Base-by-base conservation (phyloP, 2,797 vertebrate genomes). In the Harpagifer antarcticus region DNA sequence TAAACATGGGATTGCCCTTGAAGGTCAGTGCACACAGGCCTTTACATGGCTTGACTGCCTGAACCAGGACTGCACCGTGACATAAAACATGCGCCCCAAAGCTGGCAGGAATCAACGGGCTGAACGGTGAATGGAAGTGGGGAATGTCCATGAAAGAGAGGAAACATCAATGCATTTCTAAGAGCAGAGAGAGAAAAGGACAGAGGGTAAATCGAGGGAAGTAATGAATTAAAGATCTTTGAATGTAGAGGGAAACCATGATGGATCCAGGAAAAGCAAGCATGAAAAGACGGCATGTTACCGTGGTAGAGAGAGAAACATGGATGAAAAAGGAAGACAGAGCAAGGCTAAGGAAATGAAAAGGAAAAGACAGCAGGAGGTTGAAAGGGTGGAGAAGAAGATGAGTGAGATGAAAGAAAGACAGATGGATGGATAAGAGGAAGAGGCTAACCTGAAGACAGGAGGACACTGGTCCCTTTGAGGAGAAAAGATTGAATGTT, bases 401-500 rank as follows among this genome's bases (percentile, higher is more conserved):
- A 78, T 75, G 56, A 82, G 60, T 56, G 45, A 52, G 37, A 68
- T 37, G 47, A 68, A 77, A 27, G 86, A 83, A 52, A 78, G 89
- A 81, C 68, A 79, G 85, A 83, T 55, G 50, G 65, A 81, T 20
- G 60, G 83, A 72, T 88, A 54, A 81, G 81, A 78, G 63, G 55
- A 52, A 12, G 62, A 58, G 65, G 71, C 72, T 63, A 77, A 86
- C 83, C 81, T 86, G 81, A 31, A 63, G 72, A 50, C 65, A 82
- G 60, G 70, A 64, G 76, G 80, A 91, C 86, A 93, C 77, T 83
- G 76, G 74, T 64, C 49, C 55, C 85, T 89, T 93, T 92, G 80
- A 92, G 73, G 61, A 70, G 82, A 37, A 67, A 68, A 83, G 81
- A 81, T 88, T 79, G 74, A 81, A 63, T 83, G 80, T 86, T 91